Conservation (phyloP, 2,113 vertebrate species). For the Eubucco bourcierii region DNA sequence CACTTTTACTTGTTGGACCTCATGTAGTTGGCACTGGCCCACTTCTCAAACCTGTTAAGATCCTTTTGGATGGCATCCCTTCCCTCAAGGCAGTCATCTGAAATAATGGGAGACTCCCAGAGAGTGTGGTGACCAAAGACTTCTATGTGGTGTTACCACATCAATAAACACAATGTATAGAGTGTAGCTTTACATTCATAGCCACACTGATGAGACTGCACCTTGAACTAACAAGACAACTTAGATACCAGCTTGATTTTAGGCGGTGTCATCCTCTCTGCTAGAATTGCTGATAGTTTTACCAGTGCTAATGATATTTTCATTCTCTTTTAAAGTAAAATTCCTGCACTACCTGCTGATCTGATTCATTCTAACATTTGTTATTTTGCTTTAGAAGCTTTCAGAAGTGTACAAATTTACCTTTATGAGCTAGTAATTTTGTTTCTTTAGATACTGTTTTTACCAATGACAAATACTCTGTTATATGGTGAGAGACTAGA, state of each 20-base stretch:
- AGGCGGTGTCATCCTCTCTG: not conserved
- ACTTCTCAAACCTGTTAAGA: too few species aligned
- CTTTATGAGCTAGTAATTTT: not conserved
- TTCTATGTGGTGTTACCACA: not conserved
- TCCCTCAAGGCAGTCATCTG: too few species aligned
- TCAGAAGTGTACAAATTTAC: not conserved
- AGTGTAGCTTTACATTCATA: not conserved
- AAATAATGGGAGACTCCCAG: not conserved
- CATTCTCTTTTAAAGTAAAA: not conserved
- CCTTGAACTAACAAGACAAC: not conserved
- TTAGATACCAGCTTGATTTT: not conserved
- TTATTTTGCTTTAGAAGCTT: not conserved
- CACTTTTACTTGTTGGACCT: too few species aligned
- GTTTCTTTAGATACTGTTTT: not conserved
- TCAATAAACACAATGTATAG: not conserved
- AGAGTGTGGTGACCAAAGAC: not conserved
- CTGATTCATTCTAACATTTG: not conserved
- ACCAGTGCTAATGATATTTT: not conserved
- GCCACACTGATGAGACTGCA: not conserved
- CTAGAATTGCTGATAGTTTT: not conserved
- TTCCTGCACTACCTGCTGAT: not conserved
- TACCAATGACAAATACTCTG: not conserved
- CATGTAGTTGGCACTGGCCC: too few species aligned
- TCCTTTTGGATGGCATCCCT: too few species aligned
- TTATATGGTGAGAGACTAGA: accelerated